Conservation (phyloP, 2,888 invertebrate genomes). For the Erynnis tages region DNA sequence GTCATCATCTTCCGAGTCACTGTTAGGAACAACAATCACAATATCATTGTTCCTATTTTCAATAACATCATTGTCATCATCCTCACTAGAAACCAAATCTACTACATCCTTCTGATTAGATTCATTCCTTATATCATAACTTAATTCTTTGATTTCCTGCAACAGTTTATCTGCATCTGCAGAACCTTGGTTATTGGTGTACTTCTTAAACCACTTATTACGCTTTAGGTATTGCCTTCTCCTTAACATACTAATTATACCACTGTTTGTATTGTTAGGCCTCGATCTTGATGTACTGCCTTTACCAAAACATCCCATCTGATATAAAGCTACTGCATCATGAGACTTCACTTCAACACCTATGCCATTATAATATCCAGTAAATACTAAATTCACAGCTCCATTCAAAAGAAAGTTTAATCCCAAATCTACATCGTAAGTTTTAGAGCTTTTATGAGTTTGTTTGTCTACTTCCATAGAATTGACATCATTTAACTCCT, state of each 20-base stretch:
- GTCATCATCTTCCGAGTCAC: slow-evolving; percentile 84
- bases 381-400: slow-evolving; percentile 70
- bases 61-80: slow-evolving; percentile 44
- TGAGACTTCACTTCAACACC: slow-evolving; percentile 83
- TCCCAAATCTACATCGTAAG: no score
- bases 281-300: slow-evolving; percentile 83
- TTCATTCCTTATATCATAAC: slow-evolving; percentile 53
- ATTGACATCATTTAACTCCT: slow-evolving; percentile 62
- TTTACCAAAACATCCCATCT: slow-evolving; percentile 90
- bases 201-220: slow-evolving; percentile 77
- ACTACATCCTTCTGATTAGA: slow-evolving; percentile 59
- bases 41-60: slow-evolving; percentile 50
- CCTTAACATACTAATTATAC: slow-evolving; percentile 74
- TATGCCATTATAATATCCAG: slow-evolving; percentile 85
- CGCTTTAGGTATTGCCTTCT: slow-evolving; percentile 83
- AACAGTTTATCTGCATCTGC: slow-evolving; percentile 50
- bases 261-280: slow-evolving; percentile 65
- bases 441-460: no score
- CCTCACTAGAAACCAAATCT: slow-evolving; percentile 73
- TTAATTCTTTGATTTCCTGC: slow-evolving; percentile 54
- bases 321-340: slow-evolving; percentile 83
- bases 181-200: slow-evolving; percentile 43
- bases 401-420: slow-evolving; percentile 71
- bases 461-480: slow-evolving; percentile 59
- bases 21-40: slow-evolving; percentile 83